Evolutionary conservation across 2,797 vertebrate species (phyloP), one percentile per base, ranked within the genome.

Genomic region (Myotis pilosus): DNA sequence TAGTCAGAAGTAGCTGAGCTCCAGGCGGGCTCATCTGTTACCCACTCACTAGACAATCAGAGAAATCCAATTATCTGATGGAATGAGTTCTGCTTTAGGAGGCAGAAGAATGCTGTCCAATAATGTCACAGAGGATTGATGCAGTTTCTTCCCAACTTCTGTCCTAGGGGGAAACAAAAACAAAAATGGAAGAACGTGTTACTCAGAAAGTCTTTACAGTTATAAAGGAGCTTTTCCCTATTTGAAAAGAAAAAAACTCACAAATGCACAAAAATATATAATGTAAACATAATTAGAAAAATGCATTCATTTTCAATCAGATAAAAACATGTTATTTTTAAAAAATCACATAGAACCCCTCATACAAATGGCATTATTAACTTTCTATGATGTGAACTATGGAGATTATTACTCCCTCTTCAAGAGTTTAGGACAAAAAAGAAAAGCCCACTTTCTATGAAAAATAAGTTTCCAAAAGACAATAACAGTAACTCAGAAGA

Each of bases 261-360:
- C 30, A 91, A 57, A 82, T 38, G 71, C 19, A 51, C 15, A 22
- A 93, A 89, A 72, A 69, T 53, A 11, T 19, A 76, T 30, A 83
- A 60, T 75, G 6, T 60, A 89, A 81, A 84, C 87, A n/a, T 72
- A 89, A 92, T 74, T 55, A 64, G 2, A 28, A 87, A 83, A 88
- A 55, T 16, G 23, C 3, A 87, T 76, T 15, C 38, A n/a, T 80
- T 83, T 89, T 51, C 49, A 92, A 38, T 44, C 30, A 83, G 28
- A 51, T 19, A 85, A 93, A 91, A 75, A 8, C 17, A 9, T 13
- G 72, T 69, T 13, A 25, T 69, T 92, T 89, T 71, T 66, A 16
- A 76, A 86, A 94, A 89, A 82, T 76, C 60, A 89, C n/a, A 74
- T 30, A 82, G 80, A 95, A 41, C 22, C 23, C 17, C n/a, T 86